Base-by-base conservation (phyloP, 2,113 vertebrate species). In the Silurus glanis region DNA sequence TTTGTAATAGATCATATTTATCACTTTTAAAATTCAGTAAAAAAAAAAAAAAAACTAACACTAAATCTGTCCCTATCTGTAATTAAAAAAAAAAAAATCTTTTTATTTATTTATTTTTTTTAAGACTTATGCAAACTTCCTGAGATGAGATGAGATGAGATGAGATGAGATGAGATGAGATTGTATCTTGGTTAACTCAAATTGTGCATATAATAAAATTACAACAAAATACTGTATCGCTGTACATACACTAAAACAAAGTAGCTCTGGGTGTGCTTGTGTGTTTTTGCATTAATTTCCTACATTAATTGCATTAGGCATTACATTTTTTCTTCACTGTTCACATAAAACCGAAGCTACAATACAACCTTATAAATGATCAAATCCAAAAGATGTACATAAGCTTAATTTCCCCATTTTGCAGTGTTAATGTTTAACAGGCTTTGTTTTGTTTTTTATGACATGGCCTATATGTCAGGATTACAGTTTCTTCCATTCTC, bases 231-330 rank as follows among this genome's bases (percentile, higher is more conserved):
- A 37, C 2, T 37, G 37, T 37, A 28, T 56, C 6, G 25, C 79
- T 86, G 78, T 82, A 82, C 80, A 86, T 84, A 88, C 66, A 19
- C 9, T 37, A 69, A 56, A 45, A 74, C 21, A 62, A 45, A 80
- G 56, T 76, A 84, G 76, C 81, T 58, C 21, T 49, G 37, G 28
- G 80, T 28, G 74, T 85, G 76, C 76, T n/a, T 47, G 53, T 59
- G 17, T 85, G 9, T 67, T n/a, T 12, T 78, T 66, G 83, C 80
- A 53, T 49, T 21, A 16, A 53, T 51, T 51, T 49, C 23, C 59
- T 25, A n/a, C 14, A 51, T 64, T 51, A 19, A 4, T 13, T 81
- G 58, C 58, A n/a, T 76, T 76, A 75, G 1, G 23, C 49, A 53
- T 3, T 53, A 47, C 19, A 13, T 23, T 23, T 47, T 49, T 47